Percentiles rank a stretch among this genome's conserved stretches.
These are phyloP conservation scores for Sinodicranocentrus sp. DNA, from an alignment of 2,888 invertebrate genomes.

Conservation along the genomic window DNA sequence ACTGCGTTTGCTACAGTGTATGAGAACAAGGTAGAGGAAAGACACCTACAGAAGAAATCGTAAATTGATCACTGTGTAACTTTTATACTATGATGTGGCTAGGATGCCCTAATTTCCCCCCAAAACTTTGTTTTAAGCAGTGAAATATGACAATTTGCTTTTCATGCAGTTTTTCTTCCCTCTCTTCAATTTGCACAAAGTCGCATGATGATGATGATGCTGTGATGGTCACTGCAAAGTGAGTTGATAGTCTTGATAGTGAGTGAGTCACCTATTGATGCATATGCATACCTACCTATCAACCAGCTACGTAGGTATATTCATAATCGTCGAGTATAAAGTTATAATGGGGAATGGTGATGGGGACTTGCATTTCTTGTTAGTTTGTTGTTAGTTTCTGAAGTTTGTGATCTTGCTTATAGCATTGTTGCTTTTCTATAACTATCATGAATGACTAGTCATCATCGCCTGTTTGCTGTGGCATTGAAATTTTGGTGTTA, in stretches of 20 bases:
- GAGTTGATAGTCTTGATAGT: neutral
- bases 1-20: constrained; percentile 7
- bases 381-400: too few relatives aligned
- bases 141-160: constrained; percentile 27
- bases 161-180: neutral
- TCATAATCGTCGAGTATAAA: too few relatives aligned
- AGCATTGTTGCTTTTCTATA: too few relatives aligned
- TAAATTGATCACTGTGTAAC: neutral
- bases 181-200: too few relatives aligned
- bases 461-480: constrained; percentile 11
- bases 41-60: constrained; percentile 8
- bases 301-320: too few relatives aligned
- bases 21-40: constrained; percentile 39
- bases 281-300: too few relatives aligned
- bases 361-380: too few relatives aligned
- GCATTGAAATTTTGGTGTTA: constrained; percentile 40
- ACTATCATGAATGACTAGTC: too few relatives aligned
- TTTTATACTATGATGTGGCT: constrained; percentile 10
- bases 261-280: neutral
- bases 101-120: constrained; percentile 38
- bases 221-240: constrained; percentile 1
- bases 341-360: too few relatives aligned
- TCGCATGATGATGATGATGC: neutral
- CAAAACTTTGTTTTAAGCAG: constrained; percentile 40
- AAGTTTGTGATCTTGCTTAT: too few relatives aligned